Evolutionary conservation across 2,113 vertebrate species (phyloP), one percentile per base, ranked within the genome.

Genomic region (Aegotheles bennettii): DNA sequence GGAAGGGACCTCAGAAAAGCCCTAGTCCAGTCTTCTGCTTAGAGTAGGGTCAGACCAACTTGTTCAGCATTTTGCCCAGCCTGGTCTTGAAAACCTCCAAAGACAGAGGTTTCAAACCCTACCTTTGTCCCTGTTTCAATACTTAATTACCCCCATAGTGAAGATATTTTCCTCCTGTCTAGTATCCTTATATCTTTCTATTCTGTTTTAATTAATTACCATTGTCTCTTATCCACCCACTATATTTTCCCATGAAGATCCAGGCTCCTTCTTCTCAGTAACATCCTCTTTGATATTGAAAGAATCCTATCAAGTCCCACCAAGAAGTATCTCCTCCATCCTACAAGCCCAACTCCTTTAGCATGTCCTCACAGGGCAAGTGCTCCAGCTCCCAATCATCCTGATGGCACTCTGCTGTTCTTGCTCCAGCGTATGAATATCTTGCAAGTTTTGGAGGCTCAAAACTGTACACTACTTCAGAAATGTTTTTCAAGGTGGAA

Each of bases 361-460:
- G 3, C 3, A 0, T 16, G 20, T 35, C 26, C 11, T 80, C 54
- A 60, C 3, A 28, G 29, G 26, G 4, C 33, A 71, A 75, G 9
- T 36, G 14, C 11, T 48, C 5, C 15, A 48, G 8, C 23, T 54
- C 7, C 13, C 0, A 0, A 25, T 4, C 5, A 38, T 61, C 19
- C 40, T 51, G 23, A 50, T 19, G 11, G 9, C 5, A 11, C 40
- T 56, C 25, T 60, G 19, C 3, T 15, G 25, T 74, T 65, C 31
- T 23, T 81, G 2, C 10, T 60, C 20, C 26, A 29, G 3, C 5
- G 2, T 24, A 18, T 47, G 33, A 69, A 47, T 11, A 1, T 16
- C 59, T 81, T 61, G 13, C 6, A 67, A 82, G 21, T 36, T 63
- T 75, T 71, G 14, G 26, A 67, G 33, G 16, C 5, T 71, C 45